phyloP scores from a whole-genome alignment of 2,797 vertebrate genomes.

The Hydrocynus forskahlii region DNA sequence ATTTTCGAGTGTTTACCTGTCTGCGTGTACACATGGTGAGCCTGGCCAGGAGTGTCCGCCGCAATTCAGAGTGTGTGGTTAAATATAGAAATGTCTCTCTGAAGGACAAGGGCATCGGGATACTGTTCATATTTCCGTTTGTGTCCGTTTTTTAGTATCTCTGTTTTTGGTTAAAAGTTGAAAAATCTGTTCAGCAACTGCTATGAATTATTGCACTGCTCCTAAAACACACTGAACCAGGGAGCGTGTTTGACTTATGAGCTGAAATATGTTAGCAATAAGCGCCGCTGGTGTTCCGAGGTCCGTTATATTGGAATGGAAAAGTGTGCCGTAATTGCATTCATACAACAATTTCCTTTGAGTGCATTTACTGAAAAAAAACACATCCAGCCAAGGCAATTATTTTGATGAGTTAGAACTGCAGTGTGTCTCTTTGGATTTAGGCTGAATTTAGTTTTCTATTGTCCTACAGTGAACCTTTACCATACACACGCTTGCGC shows the following conservation, averaged over 20 bases:
- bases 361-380: not conserved
- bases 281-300: not conserved
- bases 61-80: conserved; percentile 10
- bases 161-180: not conserved
- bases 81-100: conserved; percentile 28
- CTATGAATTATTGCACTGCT: not conserved
- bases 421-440: not conserved
- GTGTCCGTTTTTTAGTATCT: not conserved
- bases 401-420: not conserved
- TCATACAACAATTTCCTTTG: not conserved
- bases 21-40: conserved; percentile 13
- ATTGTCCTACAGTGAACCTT: not conserved
- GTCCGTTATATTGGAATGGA: no score
- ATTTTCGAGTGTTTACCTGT: conserved; percentile 43
- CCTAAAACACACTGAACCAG: not conserved
- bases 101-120: not conserved
- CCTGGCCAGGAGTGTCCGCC: conserved; percentile 12
- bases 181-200: not conserved
- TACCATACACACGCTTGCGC: no score
- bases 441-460: not conserved
- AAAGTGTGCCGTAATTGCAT: not conserved
- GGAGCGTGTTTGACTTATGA: not conserved
- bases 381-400: not conserved
- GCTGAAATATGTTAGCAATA: not conserved
- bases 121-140: not conserved